phyloP scores from a whole-genome alignment of 2,797 vertebrate genomes.

The Phataginus tetradactyla region DNA sequence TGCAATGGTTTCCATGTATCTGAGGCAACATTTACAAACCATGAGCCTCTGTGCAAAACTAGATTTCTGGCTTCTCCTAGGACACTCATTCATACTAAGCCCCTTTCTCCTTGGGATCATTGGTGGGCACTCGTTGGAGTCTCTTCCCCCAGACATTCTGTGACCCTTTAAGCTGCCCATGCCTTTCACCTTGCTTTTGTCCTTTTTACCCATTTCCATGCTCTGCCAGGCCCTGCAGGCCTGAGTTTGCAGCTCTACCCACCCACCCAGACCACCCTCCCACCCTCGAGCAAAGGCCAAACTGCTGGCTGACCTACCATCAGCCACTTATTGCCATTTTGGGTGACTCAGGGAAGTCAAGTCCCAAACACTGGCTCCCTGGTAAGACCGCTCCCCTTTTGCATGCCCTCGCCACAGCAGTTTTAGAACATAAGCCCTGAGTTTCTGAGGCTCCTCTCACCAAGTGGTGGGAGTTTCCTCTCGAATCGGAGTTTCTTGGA shows the following conservation, averaged over 20 bases:
- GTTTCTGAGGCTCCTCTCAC: neutral
- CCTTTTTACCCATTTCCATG: fast-evolving
- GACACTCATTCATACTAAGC: fast-evolving
- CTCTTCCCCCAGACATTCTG: neutral
- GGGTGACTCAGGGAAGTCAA: neutral
- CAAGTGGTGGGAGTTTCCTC: neutral
- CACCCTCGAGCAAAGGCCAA: neutral
- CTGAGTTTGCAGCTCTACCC: no score
- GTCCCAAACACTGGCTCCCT: neutral
- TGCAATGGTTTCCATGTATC: neutral
- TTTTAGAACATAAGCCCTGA: fast-evolving
- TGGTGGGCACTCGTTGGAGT: no score
- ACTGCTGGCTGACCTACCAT: fast-evolving
- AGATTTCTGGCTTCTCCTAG: neutral
- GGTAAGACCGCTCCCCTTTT: neutral
- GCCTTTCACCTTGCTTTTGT: fast-evolving
- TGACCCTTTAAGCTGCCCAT: no score
- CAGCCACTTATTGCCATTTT: neutral
- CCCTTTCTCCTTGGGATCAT: neutral
- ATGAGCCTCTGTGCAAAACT: neutral
- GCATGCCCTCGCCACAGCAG: neutral
- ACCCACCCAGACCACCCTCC: neutral
- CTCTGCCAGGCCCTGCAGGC: neutral
- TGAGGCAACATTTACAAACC: neutral
- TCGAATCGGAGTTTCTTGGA: neutral